phyloP scores from a whole-genome alignment of 2,888 invertebrate species.

The Trichopria drosophilae region DNA sequence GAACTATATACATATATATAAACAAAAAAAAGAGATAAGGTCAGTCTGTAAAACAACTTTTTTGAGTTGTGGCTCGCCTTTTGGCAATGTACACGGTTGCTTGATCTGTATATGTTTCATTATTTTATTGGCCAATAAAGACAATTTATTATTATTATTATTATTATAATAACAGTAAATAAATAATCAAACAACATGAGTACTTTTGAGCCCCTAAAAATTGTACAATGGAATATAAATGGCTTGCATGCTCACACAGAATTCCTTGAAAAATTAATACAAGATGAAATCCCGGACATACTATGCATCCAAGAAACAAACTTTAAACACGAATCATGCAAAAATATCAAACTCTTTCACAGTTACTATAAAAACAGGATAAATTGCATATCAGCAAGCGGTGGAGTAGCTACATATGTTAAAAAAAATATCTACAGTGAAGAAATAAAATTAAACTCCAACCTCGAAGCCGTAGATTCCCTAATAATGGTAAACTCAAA shows the following conservation, averaged over 20 bases:
- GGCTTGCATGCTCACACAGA: conserved; percentile 3
- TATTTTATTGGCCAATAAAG: too few species aligned
- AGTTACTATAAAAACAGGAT: conserved; percentile 9
- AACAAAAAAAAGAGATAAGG: too few species aligned
- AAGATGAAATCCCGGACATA: background rate
- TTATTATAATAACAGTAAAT: too few species aligned
- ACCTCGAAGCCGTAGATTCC: conserved; percentile 23
- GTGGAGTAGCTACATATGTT: conserved; percentile 11
- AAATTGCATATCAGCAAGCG: conserved; percentile 6
- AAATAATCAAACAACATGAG: too few species aligned
- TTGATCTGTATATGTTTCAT: too few species aligned
- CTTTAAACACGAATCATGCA: conserved; percentile 4
- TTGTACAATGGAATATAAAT: conserved; percentile 21
- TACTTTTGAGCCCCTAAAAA: conserved; percentile 5
- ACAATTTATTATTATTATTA: too few species aligned
- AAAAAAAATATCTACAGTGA: conserved; percentile 3
- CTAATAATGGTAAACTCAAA: background rate
- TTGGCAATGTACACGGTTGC: too few species aligned
- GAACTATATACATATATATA: too few species aligned
- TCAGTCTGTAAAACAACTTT: too few species aligned
- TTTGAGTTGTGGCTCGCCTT: too few species aligned
- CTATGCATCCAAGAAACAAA: conserved; percentile 23
- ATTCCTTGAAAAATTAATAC: conserved; percentile 7
- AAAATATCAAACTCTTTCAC: conserved; percentile 1
- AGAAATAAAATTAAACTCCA: conserved; percentile 4